These are phyloP conservation scores for Nyctereutes procyonoides DNA, from an alignment of 2,113 vertebrate species.

Conservation along the genomic window DNA sequence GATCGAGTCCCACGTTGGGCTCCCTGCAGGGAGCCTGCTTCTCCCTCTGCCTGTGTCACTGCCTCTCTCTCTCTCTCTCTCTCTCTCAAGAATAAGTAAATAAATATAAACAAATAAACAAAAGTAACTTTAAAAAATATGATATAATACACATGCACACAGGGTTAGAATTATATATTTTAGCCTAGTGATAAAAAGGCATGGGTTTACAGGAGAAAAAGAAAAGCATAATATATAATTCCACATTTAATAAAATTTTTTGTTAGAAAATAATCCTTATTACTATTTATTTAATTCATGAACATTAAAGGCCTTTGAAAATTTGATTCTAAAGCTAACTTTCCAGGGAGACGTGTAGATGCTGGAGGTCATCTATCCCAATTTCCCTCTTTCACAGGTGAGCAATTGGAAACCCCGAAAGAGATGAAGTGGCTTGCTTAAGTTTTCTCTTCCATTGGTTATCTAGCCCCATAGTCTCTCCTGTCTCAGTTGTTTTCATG, in stretches of 20 bases:
- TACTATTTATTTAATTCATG: conserved; percentile 20
- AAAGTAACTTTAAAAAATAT: too few relatives aligned
- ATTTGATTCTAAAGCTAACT: conserved; percentile 18
- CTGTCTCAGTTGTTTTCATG: background rate
- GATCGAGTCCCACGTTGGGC: too few relatives aligned
- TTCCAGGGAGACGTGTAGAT: background rate
- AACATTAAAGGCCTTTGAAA: background rate
- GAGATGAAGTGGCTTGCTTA: background rate
- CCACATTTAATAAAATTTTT: background rate
- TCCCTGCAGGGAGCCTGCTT: too few relatives aligned
- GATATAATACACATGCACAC: background rate
- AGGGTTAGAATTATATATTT: background rate
- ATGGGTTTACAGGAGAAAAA: background rate
- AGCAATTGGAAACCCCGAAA: background rate
- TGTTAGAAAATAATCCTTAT: background rate
- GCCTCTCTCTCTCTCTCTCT: too few relatives aligned
- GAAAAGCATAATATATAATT: background rate
- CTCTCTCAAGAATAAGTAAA: too few relatives aligned
- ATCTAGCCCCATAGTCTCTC: background rate
- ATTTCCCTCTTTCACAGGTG: background rate
- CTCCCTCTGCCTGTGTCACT: too few relatives aligned
- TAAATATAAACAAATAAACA: too few relatives aligned
- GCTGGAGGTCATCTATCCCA: background rate
- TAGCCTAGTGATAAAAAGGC: background rate
- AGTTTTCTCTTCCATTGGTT: background rate